phyloP scores from a whole-genome alignment of 2,113 vertebrate genomes.

The Hirundichthys speculiger region DNA sequence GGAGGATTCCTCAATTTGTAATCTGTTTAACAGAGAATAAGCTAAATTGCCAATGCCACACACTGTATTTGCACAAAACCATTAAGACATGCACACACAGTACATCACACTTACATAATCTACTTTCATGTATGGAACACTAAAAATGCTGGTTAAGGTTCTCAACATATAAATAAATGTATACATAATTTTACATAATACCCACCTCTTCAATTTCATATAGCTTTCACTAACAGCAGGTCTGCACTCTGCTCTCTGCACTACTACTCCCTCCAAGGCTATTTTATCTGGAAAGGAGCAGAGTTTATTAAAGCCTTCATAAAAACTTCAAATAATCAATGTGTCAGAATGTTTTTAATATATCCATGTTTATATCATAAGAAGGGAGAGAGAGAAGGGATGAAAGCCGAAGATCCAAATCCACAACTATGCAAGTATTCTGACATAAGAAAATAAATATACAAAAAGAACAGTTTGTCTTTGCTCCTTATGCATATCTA shows the following conservation, averaged over 20 bases:
- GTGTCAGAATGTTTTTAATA: neutral
- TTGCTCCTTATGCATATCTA: too few relatives aligned
- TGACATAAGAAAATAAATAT: too few relatives aligned
- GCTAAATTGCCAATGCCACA: neutral
- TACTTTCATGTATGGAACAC: too few relatives aligned
- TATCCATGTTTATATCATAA: neutral
- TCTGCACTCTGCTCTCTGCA: constrained; percentile 96
- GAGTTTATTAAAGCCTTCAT: constrained; percentile 5
- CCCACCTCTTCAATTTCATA: constrained; percentile 95
- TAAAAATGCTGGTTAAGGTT: too few relatives aligned
- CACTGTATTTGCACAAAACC: neutral
- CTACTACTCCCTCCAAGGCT: constrained; percentile 93
- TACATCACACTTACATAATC: too few relatives aligned
- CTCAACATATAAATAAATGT: neutral
- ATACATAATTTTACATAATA: neutral
- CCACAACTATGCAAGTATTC: too few relatives aligned
- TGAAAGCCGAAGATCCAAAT: neutral
- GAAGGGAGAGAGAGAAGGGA: neutral
- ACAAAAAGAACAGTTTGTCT: too few relatives aligned
- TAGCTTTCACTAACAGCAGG: constrained; percentile 94
- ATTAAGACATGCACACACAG: neutral
- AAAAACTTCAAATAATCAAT: neutral
- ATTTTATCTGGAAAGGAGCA: constrained; percentile 86
- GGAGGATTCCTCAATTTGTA: constrained; percentile 96
- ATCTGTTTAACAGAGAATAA: constrained; percentile 70